Percentiles rank a stretch among this genome's conserved stretches.
Conservation (phyloP, 2,888 invertebrate genomes). For the Drosophila crucigera region DNA sequence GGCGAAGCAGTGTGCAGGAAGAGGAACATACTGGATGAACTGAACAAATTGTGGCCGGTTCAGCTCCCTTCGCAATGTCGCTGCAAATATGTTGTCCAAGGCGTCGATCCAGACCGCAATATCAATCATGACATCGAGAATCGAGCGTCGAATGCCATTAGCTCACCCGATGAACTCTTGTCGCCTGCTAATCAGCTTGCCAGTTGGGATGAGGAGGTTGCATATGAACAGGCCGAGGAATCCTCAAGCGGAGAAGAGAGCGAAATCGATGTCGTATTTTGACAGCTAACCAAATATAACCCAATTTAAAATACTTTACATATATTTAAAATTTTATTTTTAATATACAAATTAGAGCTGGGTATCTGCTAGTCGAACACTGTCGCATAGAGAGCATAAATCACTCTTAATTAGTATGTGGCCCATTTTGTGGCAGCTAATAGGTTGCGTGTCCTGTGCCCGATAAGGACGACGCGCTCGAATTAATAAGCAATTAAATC, state of each 20-base stretch:
- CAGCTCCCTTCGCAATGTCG: background rate
- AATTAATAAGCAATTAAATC: constrained; percentile 34
- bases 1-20: background rate
- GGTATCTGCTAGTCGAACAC: background rate
- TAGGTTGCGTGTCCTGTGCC: background rate
- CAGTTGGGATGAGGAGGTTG: background rate
- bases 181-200: background rate
- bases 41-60: constrained; percentile 1
- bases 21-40: background rate
- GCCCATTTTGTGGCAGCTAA: background rate
- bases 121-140: background rate
- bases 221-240: background rate
- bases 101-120: background rate
- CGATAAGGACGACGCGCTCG: constrained; percentile 38
- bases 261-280: background rate
- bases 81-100: constrained; percentile 1
- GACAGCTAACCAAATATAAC: background rate
- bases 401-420: background rate
- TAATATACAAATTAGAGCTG: background rate
- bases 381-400: background rate
- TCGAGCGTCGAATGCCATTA: background rate
- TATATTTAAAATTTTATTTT: no score
- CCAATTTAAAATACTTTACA: background rate
- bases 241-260: background rate
- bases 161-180: background rate